Evolutionary conservation across 2,888 invertebrate genomes (phyloP), one percentile per base, ranked within the genome.

Genomic region (Sesia bembeciformis): DNA sequence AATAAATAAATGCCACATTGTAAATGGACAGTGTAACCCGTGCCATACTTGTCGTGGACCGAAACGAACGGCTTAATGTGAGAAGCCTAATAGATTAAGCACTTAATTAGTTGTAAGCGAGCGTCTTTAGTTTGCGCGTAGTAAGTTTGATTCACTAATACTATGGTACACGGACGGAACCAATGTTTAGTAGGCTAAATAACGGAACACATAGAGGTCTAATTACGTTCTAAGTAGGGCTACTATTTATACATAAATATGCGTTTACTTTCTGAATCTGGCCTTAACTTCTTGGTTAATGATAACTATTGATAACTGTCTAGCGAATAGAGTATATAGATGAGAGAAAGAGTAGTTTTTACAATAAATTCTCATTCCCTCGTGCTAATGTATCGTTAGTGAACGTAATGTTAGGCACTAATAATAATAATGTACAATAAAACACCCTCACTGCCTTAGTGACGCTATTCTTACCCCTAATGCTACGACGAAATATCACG

Each of bases 371-470:
- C 67, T 70, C 66, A 63, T 63, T 68, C 67, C 67, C 74, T 69
- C 70, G 64, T 56, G 64, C 68, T 66, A 62, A 65, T 66, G 61
- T 76, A 72, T 69, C 66, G 67, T 66, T 81, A 81, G 76, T 66
- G 64, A 70, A 56, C 53, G 67, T 77, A 78, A 76, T 62, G 55
- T 73, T 82, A 83, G 78, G 75, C 75, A 74, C 72, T 79, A 76
- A 76, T 78, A 72, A 74, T 79, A 73, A 74, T 75, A 68, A 75
- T 85, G 84, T 87, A 87, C 85, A 86, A 85, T 86, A 84, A 81
- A 81, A 80, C 84, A 85, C 85, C 84, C 84, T 83, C 78, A 84
- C 83, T 85, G 86, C 86, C 87, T 87, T 87, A 87, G 84, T 82
- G 81, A 84, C 70, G 86, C 86, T 85, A 82, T 78, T 80, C 78